A percentile compares a stretch with the other conserved stretches of the same genome.
Conservation (phyloP, 2,888 invertebrate species). For the Antheraea yamamai region DNA sequence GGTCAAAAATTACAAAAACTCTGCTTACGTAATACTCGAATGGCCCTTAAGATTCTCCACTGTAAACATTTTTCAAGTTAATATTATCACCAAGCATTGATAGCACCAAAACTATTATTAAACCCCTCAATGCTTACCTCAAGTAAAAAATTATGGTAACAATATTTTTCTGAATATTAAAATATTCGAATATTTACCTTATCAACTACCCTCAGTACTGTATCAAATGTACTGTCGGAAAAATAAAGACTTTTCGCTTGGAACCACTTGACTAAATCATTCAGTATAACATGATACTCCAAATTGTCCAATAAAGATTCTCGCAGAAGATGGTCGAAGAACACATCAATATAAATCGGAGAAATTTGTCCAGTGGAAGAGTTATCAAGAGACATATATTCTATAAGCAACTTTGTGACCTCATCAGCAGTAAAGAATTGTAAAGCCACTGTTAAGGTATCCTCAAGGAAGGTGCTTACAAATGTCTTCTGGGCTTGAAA, state of each 20-base stretch:
- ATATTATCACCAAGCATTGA: too few species aligned
- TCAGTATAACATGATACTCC: constrained; percentile 11
- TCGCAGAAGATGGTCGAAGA: neutral
- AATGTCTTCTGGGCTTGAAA: neutral
- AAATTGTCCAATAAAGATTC: constrained; percentile 1
- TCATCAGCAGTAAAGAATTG: constrained; percentile 1
- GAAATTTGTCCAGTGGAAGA: too few species aligned
- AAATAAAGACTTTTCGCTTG: constrained; percentile 11
- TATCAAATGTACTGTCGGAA: neutral
- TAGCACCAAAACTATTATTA: too few species aligned
- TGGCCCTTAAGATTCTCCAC: too few species aligned
- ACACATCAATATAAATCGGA: neutral
- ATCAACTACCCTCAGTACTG: constrained; percentile 16
- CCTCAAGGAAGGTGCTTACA: neutral
- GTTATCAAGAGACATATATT: neutral
- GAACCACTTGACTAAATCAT: constrained; percentile 19
- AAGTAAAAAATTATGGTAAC: too few species aligned
- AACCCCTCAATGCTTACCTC: too few species aligned
- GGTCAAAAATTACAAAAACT: too few species aligned
- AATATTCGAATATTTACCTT: constrained; percentile 4
- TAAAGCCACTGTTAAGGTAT: neutral
- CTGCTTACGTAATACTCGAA: too few species aligned
- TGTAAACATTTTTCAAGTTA: too few species aligned
- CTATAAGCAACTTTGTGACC: neutral
- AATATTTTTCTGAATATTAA: neutral